Evolutionary conservation across 2,113 vertebrate genomes (phyloP), one percentile per base, ranked within the genome.

Genomic region (Phodopus roborovskii): DNA sequence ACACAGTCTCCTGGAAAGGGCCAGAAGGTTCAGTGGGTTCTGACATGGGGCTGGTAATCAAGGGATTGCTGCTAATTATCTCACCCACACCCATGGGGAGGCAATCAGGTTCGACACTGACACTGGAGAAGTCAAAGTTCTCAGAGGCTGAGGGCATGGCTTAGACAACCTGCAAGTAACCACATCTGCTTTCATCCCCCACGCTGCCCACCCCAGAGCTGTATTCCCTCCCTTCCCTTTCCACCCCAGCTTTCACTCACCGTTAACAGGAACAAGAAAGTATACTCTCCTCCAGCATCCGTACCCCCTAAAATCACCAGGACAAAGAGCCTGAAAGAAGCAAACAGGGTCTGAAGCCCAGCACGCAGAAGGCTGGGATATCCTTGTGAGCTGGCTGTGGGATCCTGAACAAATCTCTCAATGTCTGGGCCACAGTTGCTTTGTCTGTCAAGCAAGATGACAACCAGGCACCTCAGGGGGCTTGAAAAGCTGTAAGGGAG

Each of bases 71-170:
- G 53, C 17, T 28, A 39, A 11, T 30, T 3, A 15, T 48, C 74
- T 79, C 28, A 5, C 9, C 19, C 66, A 10, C 36, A 11, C 50
- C 77, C 56, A 3, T 26, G 5, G 48, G 15, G 36, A 8, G 30
- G 4, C 12, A 22, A 11, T 2, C 0, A 0, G 79, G 28, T 58
- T 50, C 30, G 6, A 30, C 50, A 56, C 36, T 30, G 26, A 5
- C 26, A 19, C 9, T 7, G 45, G 53, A 66, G 62, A 48, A 56
- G 13, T 5, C 2, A 3, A 26, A 10, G 9, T 56, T 60, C n/a
- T 79, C 24, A 12, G 75, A 36, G 20, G 7, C 2, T 2, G 62
- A 68, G 53, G 10, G 36, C 1, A 4, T 42, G 20, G 20, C 17
- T 81, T 56, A 58, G 86, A 78, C 50, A 58, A n/a, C 68, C 28